phyloP scores from a whole-genome alignment of 2,113 vertebrate genomes.

The Uria aalge region DNA sequence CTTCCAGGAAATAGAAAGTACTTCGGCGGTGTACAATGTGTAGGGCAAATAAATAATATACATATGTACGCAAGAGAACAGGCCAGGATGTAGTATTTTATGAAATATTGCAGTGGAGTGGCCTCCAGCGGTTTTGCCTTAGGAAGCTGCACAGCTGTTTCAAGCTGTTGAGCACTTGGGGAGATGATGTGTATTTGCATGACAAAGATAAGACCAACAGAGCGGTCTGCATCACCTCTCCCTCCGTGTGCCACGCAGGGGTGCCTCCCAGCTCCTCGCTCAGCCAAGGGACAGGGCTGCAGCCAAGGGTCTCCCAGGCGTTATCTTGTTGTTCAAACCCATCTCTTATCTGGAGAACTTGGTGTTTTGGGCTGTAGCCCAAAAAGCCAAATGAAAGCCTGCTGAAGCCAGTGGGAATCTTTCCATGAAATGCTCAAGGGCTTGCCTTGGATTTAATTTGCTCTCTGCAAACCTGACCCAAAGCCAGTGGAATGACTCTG shows the following conservation, averaged over 20 bases:
- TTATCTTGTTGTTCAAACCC: background rate
- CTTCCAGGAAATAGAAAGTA: constrained; percentile 56
- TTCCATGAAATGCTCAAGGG: background rate
- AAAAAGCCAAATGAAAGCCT: background rate
- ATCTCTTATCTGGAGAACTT: background rate
- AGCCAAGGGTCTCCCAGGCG: background rate
- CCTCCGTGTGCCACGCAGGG: background rate
- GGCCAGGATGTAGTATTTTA: background rate
- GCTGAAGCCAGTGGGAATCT: background rate
- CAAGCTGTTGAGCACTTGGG: background rate
- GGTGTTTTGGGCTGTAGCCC: background rate
- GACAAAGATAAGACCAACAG: background rate
- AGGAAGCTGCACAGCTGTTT: constrained; percentile 54
- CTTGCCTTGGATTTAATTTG: background rate
- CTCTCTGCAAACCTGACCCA: background rate
- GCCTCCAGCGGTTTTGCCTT: constrained; percentile 12
- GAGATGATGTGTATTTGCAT: background rate
- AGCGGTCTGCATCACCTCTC: background rate
- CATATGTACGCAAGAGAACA: background rate
- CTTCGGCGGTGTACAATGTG: background rate
- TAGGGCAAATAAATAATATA: background rate
- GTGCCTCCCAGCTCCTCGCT: background rate
- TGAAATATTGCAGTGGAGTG: background rate
- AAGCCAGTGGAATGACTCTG: background rate
- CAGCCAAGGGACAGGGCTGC: background rate